Base-by-base conservation (phyloP, 2,888 invertebrate species). In the Anoncus sp. region DNA sequence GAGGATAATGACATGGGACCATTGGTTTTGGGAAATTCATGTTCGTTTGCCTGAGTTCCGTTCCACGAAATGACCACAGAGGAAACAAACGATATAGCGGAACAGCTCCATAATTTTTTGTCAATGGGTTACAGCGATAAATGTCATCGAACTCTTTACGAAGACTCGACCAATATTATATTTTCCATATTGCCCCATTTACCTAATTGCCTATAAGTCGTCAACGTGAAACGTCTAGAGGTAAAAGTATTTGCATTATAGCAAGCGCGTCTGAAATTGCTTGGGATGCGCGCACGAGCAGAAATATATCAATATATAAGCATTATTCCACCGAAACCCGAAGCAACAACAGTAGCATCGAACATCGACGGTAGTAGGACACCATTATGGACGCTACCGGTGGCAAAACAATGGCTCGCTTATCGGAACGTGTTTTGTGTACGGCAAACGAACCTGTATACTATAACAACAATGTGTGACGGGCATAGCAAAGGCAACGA, bases 391-490 rank as follows among this genome's bases (percentile, higher is more conserved):
- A 47, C 35, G 59, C n/a, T n/a, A 38, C 16, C 65, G n/a, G 18
- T 12, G 43, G 12, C 35, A 51, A 60, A 65, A 76, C 75, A 76
- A 76, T 76, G 59, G 65, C 22, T 45, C 59, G 65, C 43, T 53
- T 18, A 60, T 53, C 35, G 74, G 71, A 66, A 71, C 76, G 76
- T 71, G 71, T 76, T 76, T 71, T 38, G 70, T 60, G 51, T 65
- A 62, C 60, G 53, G 53, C 27, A 38, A 38, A 67, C 38, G 51
- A 62, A 47, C 40, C n/a, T n/a, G n/a, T n/a, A 31, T 31, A 22
- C 51, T 72, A 60, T 35, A 60, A n/a, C 59, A 47, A 49, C 45
- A 49, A 40, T 66, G 53, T 66, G 75, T 66, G 75, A 76, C 59
- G 43, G 49, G 70, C 65, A 71, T 70, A 49, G 59, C 70, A 45